Conservation (phyloP, 2,888 invertebrate species). For the Drepana falcataria region DNA sequence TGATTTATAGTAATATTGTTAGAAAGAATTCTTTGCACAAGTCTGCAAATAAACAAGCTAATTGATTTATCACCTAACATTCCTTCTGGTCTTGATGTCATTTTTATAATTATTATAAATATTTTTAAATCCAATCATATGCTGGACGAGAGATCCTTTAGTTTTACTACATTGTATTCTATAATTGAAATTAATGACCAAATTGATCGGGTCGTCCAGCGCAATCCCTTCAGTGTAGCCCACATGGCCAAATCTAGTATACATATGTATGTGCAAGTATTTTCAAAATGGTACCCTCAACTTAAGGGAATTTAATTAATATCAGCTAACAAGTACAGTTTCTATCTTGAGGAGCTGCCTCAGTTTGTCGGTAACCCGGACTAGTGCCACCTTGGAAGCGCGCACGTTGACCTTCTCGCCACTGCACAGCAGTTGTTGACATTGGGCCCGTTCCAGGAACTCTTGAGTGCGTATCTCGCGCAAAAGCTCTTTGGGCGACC, state of each 20-base stretch:
- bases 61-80: too few species aligned
- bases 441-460: constrained; percentile 88
- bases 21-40: too few species aligned
- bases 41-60: too few species aligned
- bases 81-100: too few species aligned
- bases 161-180: too few species aligned
- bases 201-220: too few species aligned
- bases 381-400: constrained; percentile 88
- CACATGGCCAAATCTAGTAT: too few species aligned
- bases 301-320: constrained; percentile 23
- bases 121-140: too few species aligned
- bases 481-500: constrained; percentile 70
- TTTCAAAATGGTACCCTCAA: not conserved
- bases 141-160: not conserved
- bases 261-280: too few species aligned
- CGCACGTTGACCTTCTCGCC: constrained; percentile 89
- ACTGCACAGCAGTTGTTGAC: constrained; percentile 87
- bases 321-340: constrained; percentile 84
- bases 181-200: too few species aligned
- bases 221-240: too few species aligned
- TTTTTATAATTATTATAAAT: too few species aligned
- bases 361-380: constrained; percentile 91
- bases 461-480: constrained; percentile 88
- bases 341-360: constrained; percentile 89
- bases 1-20: not conserved